phyloP scores from a whole-genome alignment of 1,140 invertebrate genomes.

The Halesus radiatus region DNA sequence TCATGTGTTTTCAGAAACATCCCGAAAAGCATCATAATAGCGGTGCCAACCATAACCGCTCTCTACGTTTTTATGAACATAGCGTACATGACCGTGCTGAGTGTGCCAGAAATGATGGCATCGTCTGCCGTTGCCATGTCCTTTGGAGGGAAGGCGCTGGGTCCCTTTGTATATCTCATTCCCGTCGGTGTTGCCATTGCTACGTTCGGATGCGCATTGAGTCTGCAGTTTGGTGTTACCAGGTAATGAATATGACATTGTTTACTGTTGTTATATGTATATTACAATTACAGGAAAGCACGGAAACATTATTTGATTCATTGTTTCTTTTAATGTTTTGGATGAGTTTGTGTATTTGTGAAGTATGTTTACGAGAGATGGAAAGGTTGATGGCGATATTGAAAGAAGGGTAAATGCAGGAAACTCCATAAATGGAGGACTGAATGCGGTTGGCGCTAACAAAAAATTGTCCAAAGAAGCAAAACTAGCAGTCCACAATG shows the following conservation, averaged over 20 bases:
- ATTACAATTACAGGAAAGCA: too few relatives aligned
- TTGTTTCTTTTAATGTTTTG: too few relatives aligned
- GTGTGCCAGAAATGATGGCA: slow-evolving; percentile 82
- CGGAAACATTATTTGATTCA: too few relatives aligned
- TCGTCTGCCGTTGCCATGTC: slow-evolving; percentile 89
- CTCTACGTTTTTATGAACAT: slow-evolving; percentile 94
- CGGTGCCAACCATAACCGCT: slow-evolving; percentile 87
- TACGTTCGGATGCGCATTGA: slow-evolving; percentile 83
- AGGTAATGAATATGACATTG: slow-evolving; percentile 63
- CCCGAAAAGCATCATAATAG: slow-evolving; percentile 89
- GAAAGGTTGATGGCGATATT: too few relatives aligned
- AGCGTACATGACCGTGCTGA: slow-evolving; percentile 91
- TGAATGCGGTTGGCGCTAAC: too few relatives aligned
- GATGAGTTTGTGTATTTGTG: too few relatives aligned
- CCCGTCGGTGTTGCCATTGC: slow-evolving; percentile 81
- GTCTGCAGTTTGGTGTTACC: slow-evolving; percentile 82
- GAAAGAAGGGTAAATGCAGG: too few relatives aligned
- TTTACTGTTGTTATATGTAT: too few relatives aligned
- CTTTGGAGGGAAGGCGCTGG: slow-evolving; percentile 77
- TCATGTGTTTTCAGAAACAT: slow-evolving; percentile 73
- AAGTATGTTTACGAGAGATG: too few relatives aligned
- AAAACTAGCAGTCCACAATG: too few relatives aligned
- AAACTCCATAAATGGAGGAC: too few relatives aligned
- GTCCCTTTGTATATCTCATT: slow-evolving; percentile 74
- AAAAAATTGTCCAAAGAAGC: too few relatives aligned